A percentile compares a stretch with the other conserved stretches of the same genome.
Conservation (phyloP, 2,113 vertebrate genomes). For the Prunella himalayana region DNA sequence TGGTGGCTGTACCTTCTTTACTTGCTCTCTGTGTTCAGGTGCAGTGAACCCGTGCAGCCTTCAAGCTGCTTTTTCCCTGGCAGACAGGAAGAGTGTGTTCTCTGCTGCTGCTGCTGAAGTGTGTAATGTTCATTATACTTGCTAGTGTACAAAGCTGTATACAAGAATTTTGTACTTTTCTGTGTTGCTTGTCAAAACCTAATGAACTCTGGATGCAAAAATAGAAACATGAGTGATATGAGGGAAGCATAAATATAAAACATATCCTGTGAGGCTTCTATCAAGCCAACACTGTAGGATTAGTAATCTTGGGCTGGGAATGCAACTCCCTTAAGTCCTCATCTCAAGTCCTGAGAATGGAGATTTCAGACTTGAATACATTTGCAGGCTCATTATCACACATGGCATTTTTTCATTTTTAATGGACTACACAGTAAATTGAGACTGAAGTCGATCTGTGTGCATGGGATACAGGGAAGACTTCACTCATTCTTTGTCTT, state of each 20-base stretch:
- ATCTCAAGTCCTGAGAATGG: background rate
- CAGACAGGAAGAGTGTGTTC: background rate
- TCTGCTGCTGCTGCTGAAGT: background rate
- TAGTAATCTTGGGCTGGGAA: background rate
- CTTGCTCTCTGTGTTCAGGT: accelerated
- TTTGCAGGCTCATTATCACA: background rate
- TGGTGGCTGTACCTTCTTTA: background rate
- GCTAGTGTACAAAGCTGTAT: background rate
- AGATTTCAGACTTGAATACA: background rate
- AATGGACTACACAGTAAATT: background rate
- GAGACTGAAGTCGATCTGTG: background rate
- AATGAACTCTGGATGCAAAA: background rate
- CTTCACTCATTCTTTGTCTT: background rate
- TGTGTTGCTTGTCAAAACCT: background rate
- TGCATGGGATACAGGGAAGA: background rate
- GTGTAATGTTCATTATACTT: background rate
- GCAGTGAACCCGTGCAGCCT: background rate
- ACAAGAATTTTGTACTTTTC: background rate
- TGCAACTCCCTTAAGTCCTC: background rate
- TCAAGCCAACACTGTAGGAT: background rate
- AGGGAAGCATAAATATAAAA: background rate
- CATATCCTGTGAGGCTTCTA: background rate
- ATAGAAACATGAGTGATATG: background rate
- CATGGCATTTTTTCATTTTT: background rate
- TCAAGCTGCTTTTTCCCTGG: background rate